phyloP scores from a whole-genome alignment of 1,140 invertebrate genomes.

The Samia ricini region DNA sequence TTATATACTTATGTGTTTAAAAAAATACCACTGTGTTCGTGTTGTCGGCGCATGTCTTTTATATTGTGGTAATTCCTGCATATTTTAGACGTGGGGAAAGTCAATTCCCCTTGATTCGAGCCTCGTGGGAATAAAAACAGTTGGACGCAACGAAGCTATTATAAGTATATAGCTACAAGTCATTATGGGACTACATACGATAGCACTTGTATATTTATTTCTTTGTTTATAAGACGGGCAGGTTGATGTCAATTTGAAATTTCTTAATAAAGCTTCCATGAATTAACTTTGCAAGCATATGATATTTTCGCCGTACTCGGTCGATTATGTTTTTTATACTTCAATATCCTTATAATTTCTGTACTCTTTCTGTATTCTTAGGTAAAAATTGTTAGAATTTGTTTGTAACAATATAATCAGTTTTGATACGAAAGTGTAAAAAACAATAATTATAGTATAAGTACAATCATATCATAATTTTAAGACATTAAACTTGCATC shows the following conservation, averaged over 20 bases:
- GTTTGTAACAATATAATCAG: too few species aligned
- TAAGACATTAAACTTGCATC: too few species aligned
- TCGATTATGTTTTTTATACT: too few species aligned
- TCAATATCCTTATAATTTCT: too few species aligned
- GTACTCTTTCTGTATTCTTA: too few species aligned
- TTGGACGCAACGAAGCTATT: background rate
- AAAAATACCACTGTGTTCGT: background rate
- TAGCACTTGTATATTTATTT: background rate
- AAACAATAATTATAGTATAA: too few species aligned
- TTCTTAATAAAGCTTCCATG: background rate
- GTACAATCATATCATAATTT: too few species aligned
- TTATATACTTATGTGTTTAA: background rate
- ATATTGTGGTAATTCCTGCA: background rate
- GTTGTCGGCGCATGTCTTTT: background rate
- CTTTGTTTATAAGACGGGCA: background rate
- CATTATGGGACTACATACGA: background rate
- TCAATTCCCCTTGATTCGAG: conserved; percentile 6
- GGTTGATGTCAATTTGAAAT: background rate
- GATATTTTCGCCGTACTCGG: too few species aligned
- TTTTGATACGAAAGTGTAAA: too few species aligned
- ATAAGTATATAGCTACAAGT: background rate
- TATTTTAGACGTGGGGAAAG: conserved; percentile 1
- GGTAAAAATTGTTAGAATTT: too few species aligned
- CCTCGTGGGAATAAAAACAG: conserved; percentile 6
- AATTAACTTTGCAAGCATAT: too few species aligned